Evolutionary conservation across 2,797 vertebrate genomes (phyloP).

Genomic region (Coilia nasus): DNA sequence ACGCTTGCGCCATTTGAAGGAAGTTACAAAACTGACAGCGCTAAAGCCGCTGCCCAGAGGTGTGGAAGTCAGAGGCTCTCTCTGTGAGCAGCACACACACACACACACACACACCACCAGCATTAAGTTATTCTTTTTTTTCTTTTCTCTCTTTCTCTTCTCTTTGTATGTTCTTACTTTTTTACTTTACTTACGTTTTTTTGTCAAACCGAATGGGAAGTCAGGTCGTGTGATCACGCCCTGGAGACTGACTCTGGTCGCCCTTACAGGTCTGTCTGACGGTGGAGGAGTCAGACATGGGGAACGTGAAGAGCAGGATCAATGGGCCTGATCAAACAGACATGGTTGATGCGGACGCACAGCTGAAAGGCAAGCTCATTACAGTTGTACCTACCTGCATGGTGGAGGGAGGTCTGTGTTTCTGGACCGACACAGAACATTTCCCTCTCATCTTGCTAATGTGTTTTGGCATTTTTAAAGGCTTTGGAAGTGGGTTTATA

Average conservation of each 20-base stretch:
- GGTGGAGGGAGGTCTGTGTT: neutral
- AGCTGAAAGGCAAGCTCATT: neutral
- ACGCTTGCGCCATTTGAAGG: slow-evolving; percentile 48
- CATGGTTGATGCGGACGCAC: neutral
- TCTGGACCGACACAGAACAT: neutral
- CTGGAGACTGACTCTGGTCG: neutral
- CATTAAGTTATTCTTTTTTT: neutral
- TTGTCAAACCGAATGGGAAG: neutral
- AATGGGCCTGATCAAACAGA: neutral
- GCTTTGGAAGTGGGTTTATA: too few relatives aligned
- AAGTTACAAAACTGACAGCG: slow-evolving; percentile 51
- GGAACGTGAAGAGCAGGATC: neutral
- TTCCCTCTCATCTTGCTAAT: neutral
- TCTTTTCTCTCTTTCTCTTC: neutral
- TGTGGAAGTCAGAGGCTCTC: neutral
- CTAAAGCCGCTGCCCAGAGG: slow-evolving; percentile 19
- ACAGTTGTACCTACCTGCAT: neutral
- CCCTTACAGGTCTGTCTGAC: neutral
- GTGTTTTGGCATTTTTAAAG: neutral
- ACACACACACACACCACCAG: neutral
- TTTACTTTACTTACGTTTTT: neutral
- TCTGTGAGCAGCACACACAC: too few relatives aligned
- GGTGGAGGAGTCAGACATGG: neutral
- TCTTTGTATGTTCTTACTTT: neutral
- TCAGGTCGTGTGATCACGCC: neutral